Conservation (phyloP, 2,888 invertebrate species). For the Heliconius sara region DNA sequence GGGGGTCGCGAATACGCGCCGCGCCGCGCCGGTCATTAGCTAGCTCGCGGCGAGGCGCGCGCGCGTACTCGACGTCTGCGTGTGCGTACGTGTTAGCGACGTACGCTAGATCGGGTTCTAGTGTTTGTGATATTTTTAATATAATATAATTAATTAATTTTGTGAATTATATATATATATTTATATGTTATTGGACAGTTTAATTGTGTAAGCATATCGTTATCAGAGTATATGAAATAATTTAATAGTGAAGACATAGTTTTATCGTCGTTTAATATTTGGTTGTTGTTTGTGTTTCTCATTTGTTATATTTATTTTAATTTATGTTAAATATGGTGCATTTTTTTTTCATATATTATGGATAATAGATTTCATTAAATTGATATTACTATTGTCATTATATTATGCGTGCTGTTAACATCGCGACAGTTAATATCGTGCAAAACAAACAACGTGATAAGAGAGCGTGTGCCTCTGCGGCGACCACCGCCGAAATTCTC, state of each 20-base stretch:
- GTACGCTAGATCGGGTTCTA: conserved; percentile 46
- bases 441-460: conserved; percentile 78
- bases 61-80: conserved; percentile 66
- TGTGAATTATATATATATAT: neutral
- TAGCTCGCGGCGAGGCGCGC: conserved; percentile 75
- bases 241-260: conserved; percentile 16
- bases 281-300: neutral
- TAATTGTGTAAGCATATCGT: conserved; percentile 1
- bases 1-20: conserved; percentile 81
- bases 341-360: neutral
- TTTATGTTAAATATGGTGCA: too few relatives aligned
- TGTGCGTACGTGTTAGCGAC: conserved; percentile 47
- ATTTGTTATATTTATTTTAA: neutral
- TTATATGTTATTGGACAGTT: neutral
- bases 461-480: conserved; percentile 56
- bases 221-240: neutral
- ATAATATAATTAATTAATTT: neutral
- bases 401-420: conserved; percentile 56
- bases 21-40: conserved; percentile 81
- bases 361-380: conserved; percentile 61
- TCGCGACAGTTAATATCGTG: conserved; percentile 72
- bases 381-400: conserved; percentile 59
- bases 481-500: conserved; percentile 71
- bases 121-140: conserved; percentile 52
- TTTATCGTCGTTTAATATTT: conserved; percentile 3